A percentile compares a stretch with the other conserved stretches of the same genome.
Conservation (phyloP, 2,113 vertebrate species). For the Chionodraco myersi region DNA sequence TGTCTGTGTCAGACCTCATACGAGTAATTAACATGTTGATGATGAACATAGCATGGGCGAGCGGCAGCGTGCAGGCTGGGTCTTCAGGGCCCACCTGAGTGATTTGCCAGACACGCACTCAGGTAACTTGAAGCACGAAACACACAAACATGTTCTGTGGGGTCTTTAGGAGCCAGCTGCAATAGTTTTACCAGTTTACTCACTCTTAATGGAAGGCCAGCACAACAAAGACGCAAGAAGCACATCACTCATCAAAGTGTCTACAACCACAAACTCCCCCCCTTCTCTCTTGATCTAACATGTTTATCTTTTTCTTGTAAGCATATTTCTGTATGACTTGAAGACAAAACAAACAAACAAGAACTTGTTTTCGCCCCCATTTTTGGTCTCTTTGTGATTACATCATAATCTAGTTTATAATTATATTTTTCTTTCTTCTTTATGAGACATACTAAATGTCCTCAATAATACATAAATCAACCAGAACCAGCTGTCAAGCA, state of each 20-base stretch:
- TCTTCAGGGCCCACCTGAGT: slow-evolving; percentile 53
- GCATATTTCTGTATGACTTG: no score
- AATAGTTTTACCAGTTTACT: slow-evolving; percentile 8
- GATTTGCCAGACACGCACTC: slow-evolving; percentile 49
- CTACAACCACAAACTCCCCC: neutral
- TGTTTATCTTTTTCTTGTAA: no score
- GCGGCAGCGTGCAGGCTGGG: slow-evolving; percentile 17
- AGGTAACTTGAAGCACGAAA: slow-evolving; percentile 39
- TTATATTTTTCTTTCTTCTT: no score
- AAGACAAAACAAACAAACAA: no score
- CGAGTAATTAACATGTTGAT: slow-evolving; percentile 64
- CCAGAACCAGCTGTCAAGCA: no score
- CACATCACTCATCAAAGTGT: neutral
- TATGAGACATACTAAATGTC: no score
- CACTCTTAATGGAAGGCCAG: neutral
- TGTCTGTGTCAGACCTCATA: slow-evolving; percentile 60
- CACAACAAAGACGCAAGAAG: neutral
- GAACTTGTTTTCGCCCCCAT: no score
- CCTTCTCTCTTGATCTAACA: no score
- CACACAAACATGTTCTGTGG: slow-evolving; percentile 8
- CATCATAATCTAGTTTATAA: no score
- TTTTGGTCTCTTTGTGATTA: no score
- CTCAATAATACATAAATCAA: no score
- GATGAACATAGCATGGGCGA: slow-evolving; percentile 43
- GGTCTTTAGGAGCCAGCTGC: slow-evolving; percentile 29